Base-by-base conservation (phyloP, 2,888 invertebrate genomes). In the Masnerella sp. region DNA sequence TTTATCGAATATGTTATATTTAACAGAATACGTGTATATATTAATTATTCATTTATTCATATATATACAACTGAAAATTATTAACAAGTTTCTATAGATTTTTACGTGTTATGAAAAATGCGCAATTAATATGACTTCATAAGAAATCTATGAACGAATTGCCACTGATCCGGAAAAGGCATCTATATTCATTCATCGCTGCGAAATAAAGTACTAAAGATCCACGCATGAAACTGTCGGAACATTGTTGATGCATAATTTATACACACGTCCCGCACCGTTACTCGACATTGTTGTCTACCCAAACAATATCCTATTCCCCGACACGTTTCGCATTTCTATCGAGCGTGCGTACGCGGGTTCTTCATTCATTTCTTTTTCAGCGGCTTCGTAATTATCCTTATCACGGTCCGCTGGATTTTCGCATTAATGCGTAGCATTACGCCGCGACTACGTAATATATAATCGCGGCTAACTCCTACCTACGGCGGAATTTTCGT, bases 351-450 rank as follows among this genome's bases (percentile, higher is more conserved):
- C 34, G 28, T 17, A 34, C 43, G 17, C 38, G 38, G 49, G 52
- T 71, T 30, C 64, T 71, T 64, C 58, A 14, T 56, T 40, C 58
- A 36, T 36, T 68, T 52, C 58, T 68, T 68, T 51, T 49, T 49
- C 28, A 7, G 25, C 28, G 42, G 67, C 51, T 14, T 43, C 51
- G 28, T 68, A 68, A 59, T 68, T 69, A 61, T 64, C 51, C 42
- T 58, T 58, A 71, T 65, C 69, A 61, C 69, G 69, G 59, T 69
- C 22, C 49, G 65, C 9, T 49, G 56, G 15, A 69, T 54, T 69
- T 61, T 62, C 49, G 61, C 61, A 56, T 59, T 61, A 69, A 69
- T 61, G 49, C 69, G 38, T 30, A 25, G 54, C 47, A 62, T 69
- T 62, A 56, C 12, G 32, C 40, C 45, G 56, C 30, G 28, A 52